Percentiles rank a stretch among this genome's conserved stretches.
Evolutionary conservation across 2,888 invertebrate species (phyloP).

Genomic region (Andrena flavipes): DNA sequence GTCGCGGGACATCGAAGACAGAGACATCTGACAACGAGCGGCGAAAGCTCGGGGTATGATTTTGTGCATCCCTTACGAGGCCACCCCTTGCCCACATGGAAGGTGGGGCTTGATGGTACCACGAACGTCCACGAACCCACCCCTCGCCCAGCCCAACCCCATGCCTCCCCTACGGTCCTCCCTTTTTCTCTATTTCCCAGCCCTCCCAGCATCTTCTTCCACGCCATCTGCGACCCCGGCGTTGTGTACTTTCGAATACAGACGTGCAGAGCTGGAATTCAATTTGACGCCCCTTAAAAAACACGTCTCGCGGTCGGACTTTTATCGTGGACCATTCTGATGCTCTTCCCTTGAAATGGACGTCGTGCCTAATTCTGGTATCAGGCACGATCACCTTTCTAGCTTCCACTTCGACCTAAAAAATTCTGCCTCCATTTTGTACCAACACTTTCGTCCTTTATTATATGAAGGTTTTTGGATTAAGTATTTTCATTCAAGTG

Average conservation of each 20-base stretch:
- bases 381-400: too few species aligned
- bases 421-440: too few species aligned
- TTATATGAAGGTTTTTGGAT: too few species aligned
- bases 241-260: slow-evolving; percentile 26
- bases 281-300: slow-evolving; percentile 53
- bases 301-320: slow-evolving; percentile 12
- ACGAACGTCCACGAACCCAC: slow-evolving; percentile 72
- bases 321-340: neutral
- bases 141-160: slow-evolving; percentile 71
- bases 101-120: slow-evolving; percentile 78
- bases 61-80: slow-evolving; percentile 78
- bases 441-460: too few species aligned
- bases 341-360: neutral
- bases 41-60: slow-evolving; percentile 71
- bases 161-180: slow-evolving; percentile 68
- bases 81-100: slow-evolving; percentile 70
- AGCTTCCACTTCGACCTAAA: too few species aligned
- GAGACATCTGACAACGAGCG: slow-evolving; percentile 79
- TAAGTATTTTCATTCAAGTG: too few species aligned
- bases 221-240: slow-evolving; percentile 71
- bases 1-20: slow-evolving; percentile 65
- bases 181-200: slow-evolving; percentile 71
- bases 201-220: slow-evolving; percentile 72
- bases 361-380: neutral
- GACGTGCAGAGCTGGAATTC: slow-evolving; percentile 43